Conservation (phyloP, 2,888 invertebrate genomes). For the Orthosia gothica region DNA sequence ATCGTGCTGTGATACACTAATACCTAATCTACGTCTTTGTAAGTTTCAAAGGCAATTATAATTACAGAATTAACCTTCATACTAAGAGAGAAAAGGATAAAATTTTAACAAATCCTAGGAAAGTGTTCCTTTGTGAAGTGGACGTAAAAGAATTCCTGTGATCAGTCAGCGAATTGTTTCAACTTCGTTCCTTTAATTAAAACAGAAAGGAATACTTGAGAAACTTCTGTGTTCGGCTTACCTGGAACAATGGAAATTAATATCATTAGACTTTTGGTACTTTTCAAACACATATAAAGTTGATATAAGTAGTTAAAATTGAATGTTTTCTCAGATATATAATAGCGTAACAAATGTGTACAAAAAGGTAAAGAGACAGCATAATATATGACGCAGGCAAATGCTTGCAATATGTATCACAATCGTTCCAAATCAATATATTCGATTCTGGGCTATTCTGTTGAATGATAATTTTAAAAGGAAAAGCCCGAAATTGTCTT, state of each 20-base stretch:
- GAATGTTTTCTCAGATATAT: not conserved
- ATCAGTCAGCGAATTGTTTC: conserved; percentile 76
- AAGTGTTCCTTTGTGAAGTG: conserved; percentile 69
- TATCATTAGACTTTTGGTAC: conserved; percentile 45
- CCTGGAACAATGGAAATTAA: conserved; percentile 82
- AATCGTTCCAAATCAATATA: too few species aligned
- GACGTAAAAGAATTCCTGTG: conserved; percentile 69
- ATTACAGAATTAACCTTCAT: not conserved
- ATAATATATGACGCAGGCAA: too few species aligned
- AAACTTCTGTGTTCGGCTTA: conserved; percentile 74
- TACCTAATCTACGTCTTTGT: not conserved
- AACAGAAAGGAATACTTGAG: conserved; percentile 75
- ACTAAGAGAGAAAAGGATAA: conserved; percentile 29
- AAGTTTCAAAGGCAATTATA: not conserved
- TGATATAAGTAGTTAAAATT: not conserved
- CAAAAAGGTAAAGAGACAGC: too few species aligned
- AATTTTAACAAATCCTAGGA: conserved; percentile 64
- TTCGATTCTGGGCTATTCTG: too few species aligned
- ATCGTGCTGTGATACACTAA: not conserved
- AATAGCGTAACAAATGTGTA: too few species aligned
- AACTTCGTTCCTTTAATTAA: conserved; percentile 81
- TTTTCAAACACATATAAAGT: conserved; percentile 14
- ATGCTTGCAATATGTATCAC: too few species aligned
- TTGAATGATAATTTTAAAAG: too few species aligned
- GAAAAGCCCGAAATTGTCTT: too few species aligned